Conservation (phyloP, 2,888 invertebrate species). For the Thereva nobilitata region DNA sequence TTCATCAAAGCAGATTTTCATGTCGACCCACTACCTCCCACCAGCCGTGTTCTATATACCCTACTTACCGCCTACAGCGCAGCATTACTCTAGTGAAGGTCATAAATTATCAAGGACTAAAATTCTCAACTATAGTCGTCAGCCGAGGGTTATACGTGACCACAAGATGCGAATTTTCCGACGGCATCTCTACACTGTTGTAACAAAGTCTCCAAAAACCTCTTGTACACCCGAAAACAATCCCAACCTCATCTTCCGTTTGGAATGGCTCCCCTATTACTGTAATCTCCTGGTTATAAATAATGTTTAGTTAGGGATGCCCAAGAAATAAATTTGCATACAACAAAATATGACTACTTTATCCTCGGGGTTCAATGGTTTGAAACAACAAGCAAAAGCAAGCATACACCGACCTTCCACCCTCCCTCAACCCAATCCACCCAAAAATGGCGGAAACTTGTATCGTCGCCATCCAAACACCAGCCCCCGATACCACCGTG, state of each 20-base stretch:
- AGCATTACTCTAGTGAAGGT: slow-evolving; percentile 4
- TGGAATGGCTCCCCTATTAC: not conserved
- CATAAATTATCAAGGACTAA: slow-evolving; percentile 12
- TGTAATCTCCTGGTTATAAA: slow-evolving; percentile 10
- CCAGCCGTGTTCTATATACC: not conserved
- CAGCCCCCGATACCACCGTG: too few relatives aligned
- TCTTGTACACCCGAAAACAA: too few relatives aligned
- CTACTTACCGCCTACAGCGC: not conserved
- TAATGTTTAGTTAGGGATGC: slow-evolving; percentile 15
- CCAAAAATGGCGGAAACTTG: too few relatives aligned
- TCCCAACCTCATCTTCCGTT: not conserved
- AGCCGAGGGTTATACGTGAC: slow-evolving; percentile 6
- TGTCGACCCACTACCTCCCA: too few relatives aligned
- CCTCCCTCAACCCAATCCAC: too few relatives aligned
- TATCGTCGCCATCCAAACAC: too few relatives aligned
- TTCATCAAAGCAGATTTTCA: too few relatives aligned
- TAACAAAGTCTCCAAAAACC: too few relatives aligned
- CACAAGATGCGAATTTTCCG: slow-evolving; percentile 9
- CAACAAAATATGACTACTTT: slow-evolving; percentile 16
- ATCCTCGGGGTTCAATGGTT: not conserved
- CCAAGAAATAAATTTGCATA: slow-evolving; percentile 16
- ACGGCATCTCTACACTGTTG: not conserved
- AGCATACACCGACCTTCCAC: too few relatives aligned
- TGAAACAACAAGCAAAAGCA: not conserved
- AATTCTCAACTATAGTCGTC: not conserved